A percentile compares a stretch with the other conserved stretches of the same genome.
These are phyloP conservation scores for Ariopsis seemanni DNA, from an alignment of 2,113 vertebrate species.

Conservation along the genomic window DNA sequence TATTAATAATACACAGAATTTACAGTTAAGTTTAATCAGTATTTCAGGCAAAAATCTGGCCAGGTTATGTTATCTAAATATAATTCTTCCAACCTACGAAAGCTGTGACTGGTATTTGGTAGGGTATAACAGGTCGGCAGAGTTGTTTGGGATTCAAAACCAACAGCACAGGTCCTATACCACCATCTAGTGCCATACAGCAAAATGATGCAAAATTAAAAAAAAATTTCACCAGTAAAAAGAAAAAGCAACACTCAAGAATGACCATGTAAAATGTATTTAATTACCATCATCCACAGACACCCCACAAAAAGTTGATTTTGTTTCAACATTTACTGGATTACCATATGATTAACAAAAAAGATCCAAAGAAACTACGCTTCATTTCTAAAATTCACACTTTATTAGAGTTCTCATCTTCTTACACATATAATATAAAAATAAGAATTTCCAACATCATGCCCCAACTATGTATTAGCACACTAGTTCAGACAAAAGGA, in stretches of 20 bases:
- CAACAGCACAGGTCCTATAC: slow-evolving; percentile 2
- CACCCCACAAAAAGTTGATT: background rate
- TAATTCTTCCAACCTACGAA: background rate
- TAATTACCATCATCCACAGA: background rate
- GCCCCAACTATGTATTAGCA: slow-evolving; percentile 10
- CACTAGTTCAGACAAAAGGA: background rate
- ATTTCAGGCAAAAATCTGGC: background rate
- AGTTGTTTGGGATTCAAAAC: background rate
- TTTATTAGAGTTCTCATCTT: slow-evolving; percentile 26
- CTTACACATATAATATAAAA: slow-evolving; percentile 41
- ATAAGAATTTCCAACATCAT: slow-evolving; percentile 22
- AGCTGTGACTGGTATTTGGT: background rate
- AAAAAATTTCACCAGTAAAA: background rate
- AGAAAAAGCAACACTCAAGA: background rate
- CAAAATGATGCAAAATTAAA: background rate
- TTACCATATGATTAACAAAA: background rate
- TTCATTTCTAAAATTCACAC: slow-evolving; percentile 12
- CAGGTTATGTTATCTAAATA: background rate
- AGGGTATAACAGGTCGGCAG: background rate
- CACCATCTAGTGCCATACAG: slow-evolving; percentile 21
- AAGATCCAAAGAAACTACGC: background rate
- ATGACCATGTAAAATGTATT: background rate
- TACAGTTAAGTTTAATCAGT: background rate
- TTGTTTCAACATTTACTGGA: background rate
- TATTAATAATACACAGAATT: background rate